These are phyloP conservation scores for Brachionus plicatilis DNA, from an alignment of 1,140 invertebrate genomes.

Conservation along the genomic window DNA sequence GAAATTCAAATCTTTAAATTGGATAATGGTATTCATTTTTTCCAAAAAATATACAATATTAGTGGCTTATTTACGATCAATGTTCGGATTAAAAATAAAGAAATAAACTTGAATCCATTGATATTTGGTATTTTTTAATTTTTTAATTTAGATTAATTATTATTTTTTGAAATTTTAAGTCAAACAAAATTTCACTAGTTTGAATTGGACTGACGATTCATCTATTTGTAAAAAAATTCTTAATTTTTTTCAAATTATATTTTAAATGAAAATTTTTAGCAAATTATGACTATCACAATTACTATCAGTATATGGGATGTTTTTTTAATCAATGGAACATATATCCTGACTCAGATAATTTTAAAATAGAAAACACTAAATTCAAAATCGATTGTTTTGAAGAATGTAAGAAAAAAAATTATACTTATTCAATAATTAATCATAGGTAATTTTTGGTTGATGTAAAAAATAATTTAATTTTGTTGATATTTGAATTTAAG, in stretches of 20 bases:
- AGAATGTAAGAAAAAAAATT: not conserved
- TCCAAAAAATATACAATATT: not conserved
- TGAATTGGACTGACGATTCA: not conserved
- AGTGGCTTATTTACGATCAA: not conserved
- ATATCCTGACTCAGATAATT: not conserved
- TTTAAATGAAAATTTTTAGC: not conserved
- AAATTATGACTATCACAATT: not conserved
- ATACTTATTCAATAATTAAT: not conserved
- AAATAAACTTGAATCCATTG: not conserved
- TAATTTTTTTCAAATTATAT: not conserved
- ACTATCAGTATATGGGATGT: not conserved
- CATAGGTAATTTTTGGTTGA: not conserved
- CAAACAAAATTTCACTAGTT: not conserved
- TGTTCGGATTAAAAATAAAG: not conserved
- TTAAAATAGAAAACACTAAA: not conserved
- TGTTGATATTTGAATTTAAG: not conserved
- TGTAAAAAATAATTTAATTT: not conserved
- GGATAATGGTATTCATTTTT: not conserved
- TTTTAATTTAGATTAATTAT: not conserved
- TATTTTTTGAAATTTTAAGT: not conserved
- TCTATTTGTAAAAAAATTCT: not conserved
- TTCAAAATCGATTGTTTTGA: not conserved
- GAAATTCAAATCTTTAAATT: not conserved
- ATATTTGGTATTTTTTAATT: not conserved
- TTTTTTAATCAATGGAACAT: not conserved